These are phyloP conservation scores for Miichthys miiuy DNA, from an alignment of 2,797 vertebrate genomes.

Conservation along the genomic window DNA sequence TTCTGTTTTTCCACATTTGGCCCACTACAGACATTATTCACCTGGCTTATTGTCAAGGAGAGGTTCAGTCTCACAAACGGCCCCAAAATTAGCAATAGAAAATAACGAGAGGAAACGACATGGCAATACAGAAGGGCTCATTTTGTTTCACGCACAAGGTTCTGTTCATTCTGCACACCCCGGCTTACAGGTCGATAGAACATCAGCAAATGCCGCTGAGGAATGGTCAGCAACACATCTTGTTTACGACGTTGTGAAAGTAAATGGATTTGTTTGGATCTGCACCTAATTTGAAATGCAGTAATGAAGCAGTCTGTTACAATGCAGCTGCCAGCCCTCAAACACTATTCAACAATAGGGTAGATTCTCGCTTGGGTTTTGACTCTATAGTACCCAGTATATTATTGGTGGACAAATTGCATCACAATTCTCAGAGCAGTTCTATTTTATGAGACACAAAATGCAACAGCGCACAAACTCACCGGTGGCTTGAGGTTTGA, in stretches of 20 bases:
- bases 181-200: constrained; percentile 75
- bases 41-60: constrained; percentile 59
- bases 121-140: constrained; percentile 47
- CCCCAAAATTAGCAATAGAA: constrained; percentile 49
- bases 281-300: constrained; percentile 81
- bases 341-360: constrained; percentile 53
- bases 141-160: constrained; percentile 57
- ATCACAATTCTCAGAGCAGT: constrained; percentile 57
- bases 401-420: constrained; percentile 65
- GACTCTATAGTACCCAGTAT: constrained; percentile 59
- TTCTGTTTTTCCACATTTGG: constrained; percentile 59
- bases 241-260: constrained; percentile 80
- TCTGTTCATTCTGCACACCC: constrained; percentile 47
- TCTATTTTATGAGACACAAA: constrained; percentile 61
- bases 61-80: constrained; percentile 54
- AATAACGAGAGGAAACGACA: constrained; percentile 45
- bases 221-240: constrained; percentile 81
- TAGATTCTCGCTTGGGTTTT: constrained; percentile 56
- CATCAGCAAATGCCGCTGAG: constrained; percentile 67
- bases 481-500: constrained; percentile 9
- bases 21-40: constrained; percentile 59
- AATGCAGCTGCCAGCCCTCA: constrained; percentile 70
- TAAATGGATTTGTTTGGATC: constrained; percentile 83
- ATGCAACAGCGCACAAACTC: constrained; percentile 23
- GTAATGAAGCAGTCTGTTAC: constrained; percentile 81